These are phyloP conservation scores for Heliangelus exortis DNA, from an alignment of 2,797 vertebrate genomes.

Conservation along the genomic window DNA sequence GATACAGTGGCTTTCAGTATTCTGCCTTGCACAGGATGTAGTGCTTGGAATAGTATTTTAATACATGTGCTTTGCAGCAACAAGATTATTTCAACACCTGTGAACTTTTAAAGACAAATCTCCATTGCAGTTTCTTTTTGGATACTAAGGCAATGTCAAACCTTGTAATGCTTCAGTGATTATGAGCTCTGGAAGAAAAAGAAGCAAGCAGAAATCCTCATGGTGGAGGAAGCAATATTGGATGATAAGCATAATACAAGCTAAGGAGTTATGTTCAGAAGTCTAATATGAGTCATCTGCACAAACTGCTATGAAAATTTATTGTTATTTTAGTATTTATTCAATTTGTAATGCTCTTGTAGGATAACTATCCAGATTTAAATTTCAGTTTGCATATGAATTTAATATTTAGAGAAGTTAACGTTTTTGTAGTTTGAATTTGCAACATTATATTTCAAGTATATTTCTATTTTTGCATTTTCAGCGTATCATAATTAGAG, in stretches of 20 bases:
- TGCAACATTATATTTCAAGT: not conserved
- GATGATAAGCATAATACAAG: not conserved
- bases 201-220: slow-evolving; percentile 6
- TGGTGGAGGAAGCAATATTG: slow-evolving; percentile 15
- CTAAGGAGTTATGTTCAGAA: slow-evolving; percentile 14
- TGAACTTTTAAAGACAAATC: not conserved
- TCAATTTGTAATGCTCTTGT: slow-evolving; percentile 23
- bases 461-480: not conserved
- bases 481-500: not conserved
- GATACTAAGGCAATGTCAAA: not conserved
- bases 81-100: not conserved
- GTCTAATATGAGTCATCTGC: slow-evolving; percentile 54
- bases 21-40: not conserved
- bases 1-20: not conserved
- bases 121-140: not conserved
- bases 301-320: slow-evolving; percentile 42
- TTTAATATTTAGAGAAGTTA: not conserved
- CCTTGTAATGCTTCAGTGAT: slow-evolving; percentile 27
- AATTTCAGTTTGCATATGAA: not conserved
- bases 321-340: slow-evolving; percentile 60
- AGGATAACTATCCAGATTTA: slow-evolving; percentile 19
- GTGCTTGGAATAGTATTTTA: not conserved
- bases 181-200: slow-evolving; percentile 33
- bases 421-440: not conserved
- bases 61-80: not conserved